phyloP scores from a whole-genome alignment of 53 echinoderm and acorn worm species.

The Astropecten irregularis region DNA sequence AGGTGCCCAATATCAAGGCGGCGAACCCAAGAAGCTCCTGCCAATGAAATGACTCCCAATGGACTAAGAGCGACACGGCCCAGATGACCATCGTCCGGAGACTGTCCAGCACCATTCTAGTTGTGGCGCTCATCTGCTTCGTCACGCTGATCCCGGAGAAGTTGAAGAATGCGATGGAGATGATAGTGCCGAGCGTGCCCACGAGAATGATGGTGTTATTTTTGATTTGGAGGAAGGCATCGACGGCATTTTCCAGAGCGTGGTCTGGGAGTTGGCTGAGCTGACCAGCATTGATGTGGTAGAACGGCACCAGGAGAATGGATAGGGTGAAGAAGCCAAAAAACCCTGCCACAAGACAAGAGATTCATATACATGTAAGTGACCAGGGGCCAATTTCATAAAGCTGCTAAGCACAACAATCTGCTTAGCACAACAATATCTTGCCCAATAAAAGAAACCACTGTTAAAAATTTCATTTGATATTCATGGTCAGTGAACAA shows the following conservation, averaged over 20 bases:
- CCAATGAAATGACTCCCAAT: slow-evolving; percentile 71
- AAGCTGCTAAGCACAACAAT: too few species aligned
- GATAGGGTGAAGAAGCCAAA: slow-evolving; percentile 74
- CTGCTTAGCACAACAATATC: too few species aligned
- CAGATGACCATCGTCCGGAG: slow-evolving; percentile 79
- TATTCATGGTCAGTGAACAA: too few species aligned
- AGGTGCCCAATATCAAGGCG: slow-evolving; percentile 67
- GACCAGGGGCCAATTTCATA: too few species aligned
- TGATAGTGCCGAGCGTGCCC: slow-evolving; percentile 68
- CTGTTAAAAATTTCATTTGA: too few species aligned
- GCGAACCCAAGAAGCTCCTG: slow-evolving; percentile 64
- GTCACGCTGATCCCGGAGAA: slow-evolving; percentile 91
- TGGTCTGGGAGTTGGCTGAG: slow-evolving; percentile 62
- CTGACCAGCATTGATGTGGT: slow-evolving; percentile 63
- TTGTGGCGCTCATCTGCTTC: slow-evolving; percentile 86
- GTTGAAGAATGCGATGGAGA: slow-evolving; percentile 92
- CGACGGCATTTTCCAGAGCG: slow-evolving; percentile 73
- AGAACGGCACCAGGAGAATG: slow-evolving; percentile 75
- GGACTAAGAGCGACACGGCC: slow-evolving; percentile 61
- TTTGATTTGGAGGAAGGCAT: slow-evolving; percentile 67
- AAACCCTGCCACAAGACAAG: too few species aligned
- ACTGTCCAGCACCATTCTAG: slow-evolving; percentile 88
- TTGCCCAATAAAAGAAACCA: too few species aligned
- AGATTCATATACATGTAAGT: too few species aligned
- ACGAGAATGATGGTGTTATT: slow-evolving; percentile 64